Conservation (phyloP, 2,888 invertebrate genomes). For the Chydorus sphaericus region DNA sequence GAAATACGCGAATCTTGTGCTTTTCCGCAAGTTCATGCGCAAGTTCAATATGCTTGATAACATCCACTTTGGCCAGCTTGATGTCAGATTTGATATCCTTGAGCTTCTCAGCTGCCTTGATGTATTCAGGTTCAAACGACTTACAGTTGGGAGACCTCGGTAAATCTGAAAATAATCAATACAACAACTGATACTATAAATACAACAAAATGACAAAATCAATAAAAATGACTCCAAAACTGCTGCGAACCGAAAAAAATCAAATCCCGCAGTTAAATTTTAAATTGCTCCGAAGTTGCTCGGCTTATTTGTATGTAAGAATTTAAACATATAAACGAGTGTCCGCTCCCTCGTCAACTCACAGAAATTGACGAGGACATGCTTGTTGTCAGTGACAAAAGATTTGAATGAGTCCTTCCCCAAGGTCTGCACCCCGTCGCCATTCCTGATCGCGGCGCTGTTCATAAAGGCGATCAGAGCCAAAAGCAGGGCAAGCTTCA, state of each 20-base stretch:
- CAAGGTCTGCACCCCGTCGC: constrained; percentile 75
- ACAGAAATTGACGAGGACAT: constrained; percentile 95
- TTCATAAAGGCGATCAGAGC: constrained; percentile 2
- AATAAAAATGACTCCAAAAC: constrained; percentile 10
- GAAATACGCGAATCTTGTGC: constrained; percentile 81
- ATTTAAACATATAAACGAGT: not conserved
- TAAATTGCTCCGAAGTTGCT: no score
- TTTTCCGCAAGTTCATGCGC: constrained; percentile 84
- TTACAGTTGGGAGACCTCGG: constrained; percentile 99
- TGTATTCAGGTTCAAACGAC: constrained; percentile 88
- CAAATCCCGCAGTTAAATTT: no score
- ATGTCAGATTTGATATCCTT: constrained; percentile 64
- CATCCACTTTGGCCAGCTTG: constrained; percentile 91
- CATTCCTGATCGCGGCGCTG: constrained; percentile 49
- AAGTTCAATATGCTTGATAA: constrained; percentile 77
- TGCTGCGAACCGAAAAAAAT: no score
- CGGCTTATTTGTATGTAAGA: no score
- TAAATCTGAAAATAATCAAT: constrained; percentile 66
- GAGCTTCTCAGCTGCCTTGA: constrained; percentile 77
- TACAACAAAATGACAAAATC: no score
- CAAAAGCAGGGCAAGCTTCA: constrained; percentile 4
- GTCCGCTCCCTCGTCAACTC: constrained; percentile 53
- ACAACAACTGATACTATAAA: no score
- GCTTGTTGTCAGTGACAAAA: constrained; percentile 61
- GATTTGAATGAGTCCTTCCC: constrained; percentile 75